These are phyloP conservation scores for Epinephelus awoara DNA, from an alignment of 2,797 vertebrate genomes.

Conservation along the genomic window DNA sequence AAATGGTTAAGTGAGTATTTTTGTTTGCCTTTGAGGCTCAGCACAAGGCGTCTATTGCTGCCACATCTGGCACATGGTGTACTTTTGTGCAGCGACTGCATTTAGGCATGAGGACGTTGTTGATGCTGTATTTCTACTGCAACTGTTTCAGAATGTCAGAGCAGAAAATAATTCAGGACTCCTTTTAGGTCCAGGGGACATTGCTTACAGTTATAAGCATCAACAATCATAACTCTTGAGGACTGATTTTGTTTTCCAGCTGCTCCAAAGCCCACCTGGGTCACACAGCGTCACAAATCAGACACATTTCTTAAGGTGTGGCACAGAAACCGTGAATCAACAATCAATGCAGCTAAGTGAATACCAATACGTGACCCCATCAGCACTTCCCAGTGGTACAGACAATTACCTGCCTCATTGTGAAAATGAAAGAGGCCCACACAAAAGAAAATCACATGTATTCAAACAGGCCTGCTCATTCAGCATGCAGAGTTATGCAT, in stretches of 20 bases:
- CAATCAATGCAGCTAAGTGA: conserved; percentile 31
- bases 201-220: conserved; percentile 4
- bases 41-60: neutral
- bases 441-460: conserved; percentile 55
- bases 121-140: neutral
- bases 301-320: neutral
- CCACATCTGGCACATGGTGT: neutral
- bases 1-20: neutral
- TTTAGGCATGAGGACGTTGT: neutral
- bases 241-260: conserved; percentile 39
- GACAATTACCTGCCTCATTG: conserved; percentile 53
- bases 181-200: neutral
- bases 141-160: neutral
- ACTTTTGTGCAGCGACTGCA: neutral
- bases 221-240: conserved; percentile 15
- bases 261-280: conserved; percentile 18
- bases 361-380: conserved; percentile 51
- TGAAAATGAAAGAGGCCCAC: conserved; percentile 38
- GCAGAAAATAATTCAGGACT: conserved; percentile 12
- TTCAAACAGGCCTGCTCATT: conserved; percentile 65
- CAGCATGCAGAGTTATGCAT: conserved; percentile 77
- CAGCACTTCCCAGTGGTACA: conserved; percentile 7
- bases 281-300: conserved; percentile 6
- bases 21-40: neutral
- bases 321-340: conserved; percentile 4